phyloP scores from a whole-genome alignment of 2,797 vertebrate genomes.

The Rhinella marina region DNA sequence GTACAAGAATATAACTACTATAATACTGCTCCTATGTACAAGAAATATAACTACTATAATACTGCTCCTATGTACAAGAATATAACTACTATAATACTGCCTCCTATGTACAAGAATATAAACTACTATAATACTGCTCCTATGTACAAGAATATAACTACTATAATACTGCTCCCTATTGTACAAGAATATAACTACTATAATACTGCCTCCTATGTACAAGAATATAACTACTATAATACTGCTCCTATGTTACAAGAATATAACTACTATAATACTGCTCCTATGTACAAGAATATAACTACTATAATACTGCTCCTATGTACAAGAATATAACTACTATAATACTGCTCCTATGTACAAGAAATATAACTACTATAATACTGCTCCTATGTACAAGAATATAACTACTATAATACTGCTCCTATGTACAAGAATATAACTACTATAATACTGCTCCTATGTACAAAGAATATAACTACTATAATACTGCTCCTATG shows the following conservation, averaged over 20 bases:
- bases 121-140: constrained; percentile 10
- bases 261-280: constrained; percentile 17
- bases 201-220: neutral
- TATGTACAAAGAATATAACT: neutral
- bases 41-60: too few relatives aligned
- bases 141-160: neutral
- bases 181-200: neutral
- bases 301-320: constrained; percentile 4
- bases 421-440: neutral
- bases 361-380: neutral
- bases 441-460: neutral
- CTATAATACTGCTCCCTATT: neutral
- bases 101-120: neutral
- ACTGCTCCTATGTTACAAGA: neutral
- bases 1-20: too few relatives aligned
- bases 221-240: constrained; percentile 7
- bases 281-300: neutral
- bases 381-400: neutral
- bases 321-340: neutral
- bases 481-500: neutral
- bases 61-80: neutral
- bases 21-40: too few relatives aligned
- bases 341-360: neutral
- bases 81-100: constrained; percentile 4
- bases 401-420: neutral